A percentile compares a stretch with the other conserved stretches of the same genome.
Conservation (phyloP, 2,113 vertebrate genomes). For the Macrotis lagotis region DNA sequence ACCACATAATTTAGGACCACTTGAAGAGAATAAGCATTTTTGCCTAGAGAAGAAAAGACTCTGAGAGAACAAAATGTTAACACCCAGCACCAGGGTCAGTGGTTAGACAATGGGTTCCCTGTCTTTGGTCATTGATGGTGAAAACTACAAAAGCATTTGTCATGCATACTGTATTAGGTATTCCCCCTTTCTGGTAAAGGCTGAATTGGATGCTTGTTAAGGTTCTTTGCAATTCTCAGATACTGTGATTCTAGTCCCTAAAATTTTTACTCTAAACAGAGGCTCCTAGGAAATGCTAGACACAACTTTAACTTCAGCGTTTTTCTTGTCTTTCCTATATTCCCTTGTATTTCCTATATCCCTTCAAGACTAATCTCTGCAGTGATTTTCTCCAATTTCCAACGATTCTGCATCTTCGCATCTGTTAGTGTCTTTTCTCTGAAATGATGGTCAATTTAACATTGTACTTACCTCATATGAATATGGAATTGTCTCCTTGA, state of each 20-base stretch:
- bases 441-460: background rate
- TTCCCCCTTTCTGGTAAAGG: background rate
- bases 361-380: background rate
- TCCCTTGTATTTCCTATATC: background rate
- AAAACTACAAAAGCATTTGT: background rate
- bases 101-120: too few species aligned
- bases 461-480: background rate
- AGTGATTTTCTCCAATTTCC: background rate
- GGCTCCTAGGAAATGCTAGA: background rate
- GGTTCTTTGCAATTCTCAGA: background rate
- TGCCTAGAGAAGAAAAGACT: background rate
- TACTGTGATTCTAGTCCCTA: background rate
- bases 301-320: background rate
- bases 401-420: too few species aligned
- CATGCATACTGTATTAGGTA: background rate
- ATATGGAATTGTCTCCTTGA: background rate
- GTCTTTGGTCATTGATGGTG: too few species aligned
- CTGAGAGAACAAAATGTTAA: background rate
- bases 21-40: background rate
- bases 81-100: background rate
- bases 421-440: background rate
- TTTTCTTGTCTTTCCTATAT: background rate
- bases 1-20: background rate
- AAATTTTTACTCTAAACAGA: background rate
- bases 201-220: background rate